phyloP scores from a whole-genome alignment of 2,888 invertebrate species.

The Cartodere bifasciata region DNA sequence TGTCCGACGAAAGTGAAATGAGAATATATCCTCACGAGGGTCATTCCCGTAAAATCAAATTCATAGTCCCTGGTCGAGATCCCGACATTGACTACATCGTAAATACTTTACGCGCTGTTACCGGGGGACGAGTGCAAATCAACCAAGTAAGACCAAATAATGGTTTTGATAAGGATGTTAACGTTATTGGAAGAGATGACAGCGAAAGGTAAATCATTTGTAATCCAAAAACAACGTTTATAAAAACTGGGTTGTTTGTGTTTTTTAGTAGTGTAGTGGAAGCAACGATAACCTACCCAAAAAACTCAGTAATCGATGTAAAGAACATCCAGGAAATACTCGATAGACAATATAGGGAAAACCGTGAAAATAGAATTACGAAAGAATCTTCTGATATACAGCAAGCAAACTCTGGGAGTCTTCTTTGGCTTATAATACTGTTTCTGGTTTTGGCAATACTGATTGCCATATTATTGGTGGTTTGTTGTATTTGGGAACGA shows the following conservation, averaged over 20 bases:
- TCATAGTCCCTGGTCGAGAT: slow-evolving; percentile 67
- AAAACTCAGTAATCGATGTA: slow-evolving; percentile 55
- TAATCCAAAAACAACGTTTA: slow-evolving; percentile 1
- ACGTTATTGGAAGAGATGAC: slow-evolving; percentile 38
- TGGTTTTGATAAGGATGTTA: slow-evolving; percentile 41
- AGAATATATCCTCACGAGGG: slow-evolving; percentile 68
- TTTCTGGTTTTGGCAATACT: slow-evolving; percentile 62
- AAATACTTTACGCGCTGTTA: slow-evolving; percentile 61
- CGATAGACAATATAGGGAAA: slow-evolving; percentile 15
- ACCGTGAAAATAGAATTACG: slow-evolving; percentile 14
- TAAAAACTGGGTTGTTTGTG: slow-evolving; percentile 1
- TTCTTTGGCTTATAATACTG: slow-evolving; percentile 64
- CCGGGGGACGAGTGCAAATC: slow-evolving; percentile 68
- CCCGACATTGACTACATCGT: slow-evolving; percentile 62
- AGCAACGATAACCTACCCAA: slow-evolving; percentile 53
- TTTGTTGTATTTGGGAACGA: slow-evolving; percentile 75
- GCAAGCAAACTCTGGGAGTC: slow-evolving; percentile 39
- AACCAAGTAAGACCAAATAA: slow-evolving; percentile 59
- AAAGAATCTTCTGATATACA: slow-evolving; percentile 9
- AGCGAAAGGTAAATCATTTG: slow-evolving; percentile 43
- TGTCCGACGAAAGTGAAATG: slow-evolving; percentile 58
- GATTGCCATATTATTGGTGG: slow-evolving; percentile 55
- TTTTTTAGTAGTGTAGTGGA: slow-evolving; percentile 55
- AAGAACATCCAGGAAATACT: slow-evolving; percentile 55
- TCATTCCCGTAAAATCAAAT: slow-evolving; percentile 62